Conservation (phyloP, 2,888 invertebrate genomes). For the Nymphalis c-album region DNA sequence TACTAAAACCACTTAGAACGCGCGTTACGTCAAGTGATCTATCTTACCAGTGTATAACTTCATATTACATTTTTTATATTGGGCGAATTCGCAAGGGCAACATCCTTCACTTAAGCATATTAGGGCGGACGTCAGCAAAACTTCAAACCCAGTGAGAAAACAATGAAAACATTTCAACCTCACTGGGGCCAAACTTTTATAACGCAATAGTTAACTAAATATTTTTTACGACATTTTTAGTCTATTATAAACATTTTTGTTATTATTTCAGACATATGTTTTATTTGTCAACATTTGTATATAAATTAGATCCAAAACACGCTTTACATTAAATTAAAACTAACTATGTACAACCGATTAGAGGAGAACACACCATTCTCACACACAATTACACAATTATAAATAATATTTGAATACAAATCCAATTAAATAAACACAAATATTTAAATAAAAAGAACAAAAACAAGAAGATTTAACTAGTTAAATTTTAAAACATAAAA, state of each 20-base stretch:
- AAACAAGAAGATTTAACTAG: no score
- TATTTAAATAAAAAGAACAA: no score
- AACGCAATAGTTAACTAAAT: constrained; percentile 57
- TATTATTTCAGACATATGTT: not conserved
- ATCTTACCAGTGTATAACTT: constrained; percentile 21
- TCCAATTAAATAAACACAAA: no score
- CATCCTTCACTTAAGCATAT: constrained; percentile 80
- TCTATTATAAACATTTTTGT: constrained; percentile 6
- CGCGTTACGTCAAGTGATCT: constrained; percentile 16
- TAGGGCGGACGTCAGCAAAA: constrained; percentile 60
- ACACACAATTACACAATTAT: no score
- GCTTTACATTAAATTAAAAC: no score
- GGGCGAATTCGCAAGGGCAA: constrained; percentile 70
- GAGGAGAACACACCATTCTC: no score
- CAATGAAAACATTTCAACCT: constrained; percentile 71
- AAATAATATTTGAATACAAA: no score
- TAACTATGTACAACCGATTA: no score
- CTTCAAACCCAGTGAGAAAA: constrained; percentile 64
- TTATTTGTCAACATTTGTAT: no score
- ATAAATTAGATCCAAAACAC: no score
- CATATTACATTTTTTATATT: constrained; percentile 35
- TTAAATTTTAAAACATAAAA: no score
- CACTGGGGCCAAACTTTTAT: constrained; percentile 65
- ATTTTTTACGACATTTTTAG: constrained; percentile 31
- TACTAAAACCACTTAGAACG: not conserved